Conservation (phyloP, 2,888 invertebrate genomes). For the Protophormia terraenovae region DNA sequence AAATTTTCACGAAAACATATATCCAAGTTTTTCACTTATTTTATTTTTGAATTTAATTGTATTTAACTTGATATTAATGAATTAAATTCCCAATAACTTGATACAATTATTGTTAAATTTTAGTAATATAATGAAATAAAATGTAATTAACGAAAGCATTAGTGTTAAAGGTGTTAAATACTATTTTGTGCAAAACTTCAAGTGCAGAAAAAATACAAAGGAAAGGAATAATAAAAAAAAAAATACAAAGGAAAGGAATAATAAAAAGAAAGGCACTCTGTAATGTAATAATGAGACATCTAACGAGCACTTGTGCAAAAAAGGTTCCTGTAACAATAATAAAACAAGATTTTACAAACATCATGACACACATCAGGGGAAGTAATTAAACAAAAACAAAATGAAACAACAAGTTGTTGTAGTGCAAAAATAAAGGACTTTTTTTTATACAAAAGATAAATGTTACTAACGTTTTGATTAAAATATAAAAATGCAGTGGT, state of each 20-base stretch:
- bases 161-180: background rate
- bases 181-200: slow-evolving; percentile 32
- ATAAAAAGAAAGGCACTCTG: background rate
- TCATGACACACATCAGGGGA: background rate
- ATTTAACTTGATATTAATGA: background rate
- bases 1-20: slow-evolving; percentile 13
- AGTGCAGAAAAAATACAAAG: background rate
- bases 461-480: background rate
- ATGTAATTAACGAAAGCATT: background rate
- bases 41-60: slow-evolving; percentile 6
- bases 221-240: slow-evolving; percentile 6
- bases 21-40: background rate
- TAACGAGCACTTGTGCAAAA: slow-evolving; percentile 1
- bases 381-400: background rate
- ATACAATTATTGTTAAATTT: background rate
- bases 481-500: slow-evolving; percentile 82
- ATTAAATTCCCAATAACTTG: background rate
- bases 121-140: background rate
- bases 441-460: background rate
- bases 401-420: slow-evolving; percentile 53
- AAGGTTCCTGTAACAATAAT: background rate
- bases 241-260: background rate
- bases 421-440: background rate
- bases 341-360: slow-evolving; percentile 13
- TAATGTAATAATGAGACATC: slow-evolving; percentile 25